phyloP scores from a whole-genome alignment of 2,888 invertebrate genomes.

The Mesorhabditis sp. region DNA sequence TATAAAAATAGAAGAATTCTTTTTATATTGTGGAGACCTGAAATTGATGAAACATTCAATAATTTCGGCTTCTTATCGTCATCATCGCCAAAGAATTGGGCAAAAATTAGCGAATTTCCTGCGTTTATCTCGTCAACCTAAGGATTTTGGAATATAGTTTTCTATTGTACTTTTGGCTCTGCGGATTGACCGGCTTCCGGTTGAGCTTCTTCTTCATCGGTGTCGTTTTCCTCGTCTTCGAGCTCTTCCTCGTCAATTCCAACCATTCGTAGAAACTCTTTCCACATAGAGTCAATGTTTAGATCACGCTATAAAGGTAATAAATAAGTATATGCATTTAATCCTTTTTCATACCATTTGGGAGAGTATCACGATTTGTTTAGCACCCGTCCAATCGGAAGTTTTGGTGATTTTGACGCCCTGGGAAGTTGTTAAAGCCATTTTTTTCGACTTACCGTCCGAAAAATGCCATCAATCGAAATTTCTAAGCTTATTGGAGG shows the following conservation, averaged over 20 bases:
- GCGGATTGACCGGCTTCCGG: too few species aligned
- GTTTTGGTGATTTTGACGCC: slow-evolving; percentile 1
- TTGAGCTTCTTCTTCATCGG: neutral
- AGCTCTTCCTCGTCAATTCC: neutral
- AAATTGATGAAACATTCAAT: too few species aligned
- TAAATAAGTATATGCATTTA: neutral
- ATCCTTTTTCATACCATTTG: neutral
- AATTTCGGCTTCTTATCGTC: too few species aligned
- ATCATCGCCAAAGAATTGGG: too few species aligned
- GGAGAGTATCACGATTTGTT: neutral
- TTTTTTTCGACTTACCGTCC: neutral
- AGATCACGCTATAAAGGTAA: neutral
- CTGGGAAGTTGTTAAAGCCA: neutral
- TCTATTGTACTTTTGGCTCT: too few species aligned
- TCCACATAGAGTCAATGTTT: neutral
- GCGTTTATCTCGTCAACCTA: too few species aligned
- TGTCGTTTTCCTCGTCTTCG: neutral
- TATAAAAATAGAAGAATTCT: too few species aligned
- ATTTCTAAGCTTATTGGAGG: neutral
- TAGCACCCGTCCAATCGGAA: neutral
- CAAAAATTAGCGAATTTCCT: too few species aligned
- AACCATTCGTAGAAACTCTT: neutral
- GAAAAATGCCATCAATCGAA: slow-evolving; percentile 1
- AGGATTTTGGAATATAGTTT: too few species aligned
- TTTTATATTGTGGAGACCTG: too few species aligned